Conservation (phyloP, 2,888 invertebrate species). For the Masnerella sp. region DNA sequence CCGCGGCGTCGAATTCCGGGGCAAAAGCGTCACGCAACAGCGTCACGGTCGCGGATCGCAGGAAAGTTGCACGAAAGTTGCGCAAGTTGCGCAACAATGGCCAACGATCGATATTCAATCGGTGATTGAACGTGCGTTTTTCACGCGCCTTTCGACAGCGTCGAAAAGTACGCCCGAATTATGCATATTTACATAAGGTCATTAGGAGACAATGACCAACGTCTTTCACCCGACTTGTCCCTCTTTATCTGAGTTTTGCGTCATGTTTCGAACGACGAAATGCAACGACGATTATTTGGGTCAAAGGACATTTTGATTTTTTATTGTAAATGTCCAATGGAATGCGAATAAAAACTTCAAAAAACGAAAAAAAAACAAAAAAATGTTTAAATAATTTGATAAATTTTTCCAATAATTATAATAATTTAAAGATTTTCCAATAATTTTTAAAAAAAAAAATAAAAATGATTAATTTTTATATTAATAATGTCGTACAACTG, state of each 20-base stretch:
- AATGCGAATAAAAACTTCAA: no score
- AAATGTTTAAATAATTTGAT: no score
- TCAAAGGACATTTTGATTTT: no score
- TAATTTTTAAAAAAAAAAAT: no score
- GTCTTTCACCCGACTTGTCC: slow-evolving; percentile 5
- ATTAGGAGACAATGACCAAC: slow-evolving; percentile 30
- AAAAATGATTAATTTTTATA: no score
- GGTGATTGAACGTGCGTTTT: slow-evolving; percentile 44
- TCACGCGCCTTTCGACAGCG: slow-evolving; percentile 33
- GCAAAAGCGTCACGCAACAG: slow-evolving; percentile 60
- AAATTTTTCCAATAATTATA: no score
- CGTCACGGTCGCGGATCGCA: slow-evolving; percentile 60
- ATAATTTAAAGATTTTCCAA: no score
- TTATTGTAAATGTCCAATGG: no score
- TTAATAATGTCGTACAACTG: no score
- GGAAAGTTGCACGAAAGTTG: slow-evolving; percentile 63
- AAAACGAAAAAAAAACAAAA: no score
- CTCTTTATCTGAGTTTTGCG: slow-evolving; percentile 7
- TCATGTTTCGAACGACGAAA: slow-evolving; percentile 9
- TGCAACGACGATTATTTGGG: slow-evolving; percentile 9
- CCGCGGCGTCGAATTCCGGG: slow-evolving; percentile 45
- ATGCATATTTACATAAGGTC: slow-evolving; percentile 53
- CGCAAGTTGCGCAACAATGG: slow-evolving; percentile 60
- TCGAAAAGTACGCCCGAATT: slow-evolving; percentile 34
- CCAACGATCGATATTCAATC: slow-evolving; percentile 53